A percentile compares a stretch with the other conserved stretches of the same genome.
phyloP scores from a whole-genome alignment of 2,113 vertebrate species.

The Collichthys lucidus region DNA sequence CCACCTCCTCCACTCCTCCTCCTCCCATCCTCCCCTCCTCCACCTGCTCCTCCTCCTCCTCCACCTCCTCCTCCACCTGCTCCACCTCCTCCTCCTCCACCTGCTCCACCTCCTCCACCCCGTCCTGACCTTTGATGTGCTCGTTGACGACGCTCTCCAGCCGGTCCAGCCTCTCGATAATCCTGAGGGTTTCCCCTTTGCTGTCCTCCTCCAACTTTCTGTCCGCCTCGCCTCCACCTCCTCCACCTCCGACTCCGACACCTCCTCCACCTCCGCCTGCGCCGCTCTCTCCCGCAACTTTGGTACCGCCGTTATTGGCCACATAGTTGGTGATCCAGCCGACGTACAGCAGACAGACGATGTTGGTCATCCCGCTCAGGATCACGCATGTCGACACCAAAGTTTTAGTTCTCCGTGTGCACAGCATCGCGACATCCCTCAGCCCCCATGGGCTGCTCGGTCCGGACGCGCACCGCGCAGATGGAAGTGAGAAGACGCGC shows the following conservation, averaged over 20 bases:
- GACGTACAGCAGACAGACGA: conserved; percentile 95
- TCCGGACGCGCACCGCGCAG: conserved; percentile 64
- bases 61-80: no score
- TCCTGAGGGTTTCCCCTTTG: conserved; percentile 93
- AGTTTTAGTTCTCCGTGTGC: conserved; percentile 98
- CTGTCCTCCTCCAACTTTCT: conserved; percentile 94
- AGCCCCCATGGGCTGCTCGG: conserved; percentile 84
- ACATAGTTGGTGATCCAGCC: conserved; percentile 98
- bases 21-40: no score
- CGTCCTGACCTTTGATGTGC: conserved; percentile 93
- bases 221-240: conserved; percentile 81
- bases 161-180: conserved; percentile 94
- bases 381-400: conserved; percentile 98
- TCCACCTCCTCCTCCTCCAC: not conserved
- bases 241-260: no score
- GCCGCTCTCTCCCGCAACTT: conserved; percentile 87
- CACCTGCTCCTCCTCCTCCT: not conserved
- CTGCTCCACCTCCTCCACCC: not conserved
- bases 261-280: no score
- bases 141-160: conserved; percentile 97
- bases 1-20: not conserved
- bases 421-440: conserved; percentile 94
- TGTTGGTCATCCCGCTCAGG: conserved; percentile 97
- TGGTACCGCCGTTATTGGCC: conserved; percentile 89
- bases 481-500: conserved; percentile 46